Conservation (phyloP, 37 sponge, comb jelly and placozoan genomes). For the Cladorhizidae sp. region DNA sequence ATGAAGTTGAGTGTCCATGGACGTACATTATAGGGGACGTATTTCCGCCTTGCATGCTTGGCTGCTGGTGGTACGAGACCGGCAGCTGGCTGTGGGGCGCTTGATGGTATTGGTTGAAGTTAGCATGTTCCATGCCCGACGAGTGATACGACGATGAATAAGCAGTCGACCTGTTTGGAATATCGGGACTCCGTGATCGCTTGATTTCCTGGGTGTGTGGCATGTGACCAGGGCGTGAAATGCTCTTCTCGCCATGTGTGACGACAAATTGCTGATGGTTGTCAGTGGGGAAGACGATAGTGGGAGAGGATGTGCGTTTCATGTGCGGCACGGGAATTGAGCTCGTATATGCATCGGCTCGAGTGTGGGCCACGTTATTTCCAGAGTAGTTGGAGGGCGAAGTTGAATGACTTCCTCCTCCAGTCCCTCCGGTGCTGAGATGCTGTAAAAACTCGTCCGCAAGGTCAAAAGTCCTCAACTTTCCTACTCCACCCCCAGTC, state of each 20-base stretch:
- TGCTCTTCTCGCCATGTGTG: background rate
- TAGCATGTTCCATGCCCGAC: background rate
- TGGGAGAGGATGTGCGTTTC: slow-evolving; percentile 33
- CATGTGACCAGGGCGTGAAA: background rate
- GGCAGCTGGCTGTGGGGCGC: background rate
- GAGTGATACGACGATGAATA: background rate
- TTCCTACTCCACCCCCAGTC: background rate
- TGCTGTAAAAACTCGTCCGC: slow-evolving; percentile 45
- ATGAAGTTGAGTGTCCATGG: background rate
- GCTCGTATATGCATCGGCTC: background rate
- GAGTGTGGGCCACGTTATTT: background rate
- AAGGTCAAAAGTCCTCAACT: slow-evolving; percentile 26
- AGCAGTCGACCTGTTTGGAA: background rate
- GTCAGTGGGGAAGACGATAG: no score
- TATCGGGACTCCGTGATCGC: slow-evolving; percentile 3
- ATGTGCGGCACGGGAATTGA: slow-evolving; percentile 18
- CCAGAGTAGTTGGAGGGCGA: background rate
- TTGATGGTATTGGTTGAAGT: background rate
- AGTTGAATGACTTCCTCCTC: background rate
- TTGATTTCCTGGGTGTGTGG: background rate
- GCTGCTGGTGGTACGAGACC: background rate
- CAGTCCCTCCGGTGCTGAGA: background rate
- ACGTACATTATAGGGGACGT: background rate
- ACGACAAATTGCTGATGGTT: background rate
- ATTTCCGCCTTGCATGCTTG: background rate